Evolutionary conservation across 1,140 invertebrate species (phyloP), one percentile per base, ranked within the genome.

Genomic region (Cyclina sinensis): DNA sequence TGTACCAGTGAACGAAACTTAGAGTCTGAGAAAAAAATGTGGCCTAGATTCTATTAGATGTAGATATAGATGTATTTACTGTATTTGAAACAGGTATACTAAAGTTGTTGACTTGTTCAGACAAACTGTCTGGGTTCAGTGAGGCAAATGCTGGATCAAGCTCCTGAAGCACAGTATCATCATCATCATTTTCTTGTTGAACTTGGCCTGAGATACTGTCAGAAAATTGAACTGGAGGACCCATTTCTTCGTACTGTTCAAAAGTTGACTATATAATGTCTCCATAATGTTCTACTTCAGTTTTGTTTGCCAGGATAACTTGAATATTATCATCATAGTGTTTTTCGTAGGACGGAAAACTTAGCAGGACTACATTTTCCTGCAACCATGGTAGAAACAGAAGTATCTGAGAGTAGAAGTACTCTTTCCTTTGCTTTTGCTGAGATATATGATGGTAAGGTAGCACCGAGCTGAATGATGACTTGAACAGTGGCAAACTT

Each of bases 401-500:
- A 30, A 90, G 24, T 43, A 87, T 27, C 43, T 90, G 83, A 18
- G 32, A 62, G 43, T 90, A 86, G 81, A 21, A 74, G 46, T 37
- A 90, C 46, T 62, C 35, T 43, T 86, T 68, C 43, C 37, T 43
- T 59, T 74, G 51, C 82, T 90, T 90, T 27, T 39, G 54, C 62
- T 74, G 30, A 0, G 88, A 89, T n/a, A 70, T n/a, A 27, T 51
- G 82, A 54, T 86, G 79, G 74, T 86, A 90, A 74, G 78, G 18
- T 27, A 82, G 54, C 30, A 90, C 62, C 54, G 48, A 48, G 35
- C n/a, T n/a, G n/a, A n/a, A n/a, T n/a, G n/a, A n/a, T n/a, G 43
- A 82, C n/a, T 82, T 87, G 27, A 76, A 82, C 35, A 89, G 76
- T 46, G 90, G 90, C 43, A 91, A 68, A 76, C 88, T 79, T 30